Conservation (phyloP, 2,888 invertebrate genomes). For the Drosophila atripex region DNA sequence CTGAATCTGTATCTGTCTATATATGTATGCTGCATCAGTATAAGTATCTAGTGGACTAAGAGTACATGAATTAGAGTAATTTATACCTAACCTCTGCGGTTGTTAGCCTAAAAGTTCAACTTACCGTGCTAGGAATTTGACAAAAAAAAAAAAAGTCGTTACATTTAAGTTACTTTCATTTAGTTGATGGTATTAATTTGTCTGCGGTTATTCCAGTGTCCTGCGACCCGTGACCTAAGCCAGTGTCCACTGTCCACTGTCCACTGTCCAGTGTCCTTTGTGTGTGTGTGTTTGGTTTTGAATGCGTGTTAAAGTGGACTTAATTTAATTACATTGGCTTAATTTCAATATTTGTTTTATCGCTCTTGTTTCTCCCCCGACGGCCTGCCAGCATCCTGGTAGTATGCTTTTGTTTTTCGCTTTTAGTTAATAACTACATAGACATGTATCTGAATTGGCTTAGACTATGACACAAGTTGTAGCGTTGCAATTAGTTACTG, state of each 20-base stretch:
- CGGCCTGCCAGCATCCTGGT: too few relatives aligned
- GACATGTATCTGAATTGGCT: conserved; percentile 26
- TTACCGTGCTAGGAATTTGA: conserved; percentile 62
- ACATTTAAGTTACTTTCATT: conserved; percentile 22
- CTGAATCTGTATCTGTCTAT: not conserved
- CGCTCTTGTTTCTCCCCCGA: conserved; percentile 3
- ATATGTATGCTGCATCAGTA: conserved; percentile 5
- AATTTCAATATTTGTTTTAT: conserved; percentile 27
- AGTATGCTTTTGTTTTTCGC: too few relatives aligned
- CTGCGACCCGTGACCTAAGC: not conserved
- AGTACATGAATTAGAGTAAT: conserved; percentile 45
- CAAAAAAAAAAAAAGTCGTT: conserved; percentile 48
- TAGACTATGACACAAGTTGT: conserved; percentile 25
- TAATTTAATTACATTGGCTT: conserved; percentile 46
- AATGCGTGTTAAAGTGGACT: conserved; percentile 30
- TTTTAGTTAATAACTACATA: conserved; percentile 43
- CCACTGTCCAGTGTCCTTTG: not conserved
- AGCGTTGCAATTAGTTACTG: conserved; percentile 33
- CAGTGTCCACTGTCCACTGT: too few relatives aligned
- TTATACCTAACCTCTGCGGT: conserved; percentile 39
- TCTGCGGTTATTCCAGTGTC: conserved; percentile 12
- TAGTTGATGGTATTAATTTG: conserved; percentile 43
- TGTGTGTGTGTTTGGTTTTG: not conserved
- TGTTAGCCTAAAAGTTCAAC: conserved; percentile 59
- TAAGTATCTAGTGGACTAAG: conserved; percentile 49